Conservation (phyloP, 2,113 vertebrate genomes). For the Osmerus eperlanus region DNA sequence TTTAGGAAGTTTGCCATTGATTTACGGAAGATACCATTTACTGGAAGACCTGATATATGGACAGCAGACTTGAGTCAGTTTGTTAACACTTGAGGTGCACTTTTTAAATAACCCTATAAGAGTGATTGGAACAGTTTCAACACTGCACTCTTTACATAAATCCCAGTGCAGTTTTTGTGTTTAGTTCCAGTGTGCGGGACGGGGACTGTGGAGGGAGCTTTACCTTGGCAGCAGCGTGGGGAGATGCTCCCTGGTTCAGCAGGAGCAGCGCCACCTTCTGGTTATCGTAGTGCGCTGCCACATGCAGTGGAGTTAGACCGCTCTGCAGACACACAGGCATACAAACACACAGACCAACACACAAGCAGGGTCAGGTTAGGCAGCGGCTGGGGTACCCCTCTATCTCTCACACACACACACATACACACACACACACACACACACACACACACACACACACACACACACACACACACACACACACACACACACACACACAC, state of each 20-base stretch:
- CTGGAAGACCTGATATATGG: too few relatives aligned
- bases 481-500: constrained; percentile 1
- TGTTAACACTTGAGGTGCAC: too few relatives aligned
- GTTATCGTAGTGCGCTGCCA: constrained; percentile 98
- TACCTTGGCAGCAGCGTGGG: constrained; percentile 96
- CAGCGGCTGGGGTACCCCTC: too few relatives aligned
- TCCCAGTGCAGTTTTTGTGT: too few relatives aligned
- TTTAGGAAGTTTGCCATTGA: too few relatives aligned
- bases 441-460: background rate
- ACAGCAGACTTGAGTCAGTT: too few relatives aligned
- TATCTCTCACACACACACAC: background rate
- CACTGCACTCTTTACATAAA: too few relatives aligned
- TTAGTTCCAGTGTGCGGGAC: too few relatives aligned
- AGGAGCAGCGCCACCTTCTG: constrained; percentile 98
- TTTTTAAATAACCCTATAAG: too few relatives aligned
- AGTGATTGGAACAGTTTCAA: too few relatives aligned
- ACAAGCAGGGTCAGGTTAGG: background rate
- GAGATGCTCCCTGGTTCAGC: constrained; percentile 96
- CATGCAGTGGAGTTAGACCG: constrained; percentile 99
- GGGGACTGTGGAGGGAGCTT: background rate
- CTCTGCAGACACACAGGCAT: constrained; percentile 84
- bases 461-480: background rate
- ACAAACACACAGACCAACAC: constrained; percentile 56
- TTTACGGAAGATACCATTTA: too few relatives aligned
- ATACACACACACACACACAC: background rate